Percentiles rank a stretch among this genome's conserved stretches.
Evolutionary conservation across 2,797 vertebrate genomes (phyloP).

Genomic region (Takifugu ocellatus): DNA sequence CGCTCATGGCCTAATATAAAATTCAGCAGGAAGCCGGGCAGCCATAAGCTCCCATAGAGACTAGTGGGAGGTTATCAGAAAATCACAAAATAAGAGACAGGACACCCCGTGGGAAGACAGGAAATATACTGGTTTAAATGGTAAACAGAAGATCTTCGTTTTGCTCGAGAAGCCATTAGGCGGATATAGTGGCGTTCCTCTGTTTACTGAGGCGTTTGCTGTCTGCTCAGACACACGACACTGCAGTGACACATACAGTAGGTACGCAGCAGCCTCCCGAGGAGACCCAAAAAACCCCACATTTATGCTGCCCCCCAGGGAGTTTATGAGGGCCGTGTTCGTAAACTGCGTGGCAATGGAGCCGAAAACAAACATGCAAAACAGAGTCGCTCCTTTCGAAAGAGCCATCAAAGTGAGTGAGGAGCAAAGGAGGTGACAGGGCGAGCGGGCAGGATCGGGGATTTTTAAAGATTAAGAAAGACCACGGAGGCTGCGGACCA

Average conservation of each 20-base stretch:
- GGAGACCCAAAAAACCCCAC: conserved; percentile 46
- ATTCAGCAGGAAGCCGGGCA: conserved; percentile 59
- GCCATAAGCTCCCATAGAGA: conserved; percentile 55
- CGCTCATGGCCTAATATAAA: conserved; percentile 63
- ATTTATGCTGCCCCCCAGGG: conserved; percentile 43
- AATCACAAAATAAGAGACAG: conserved; percentile 71
- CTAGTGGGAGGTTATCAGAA: conserved; percentile 71
- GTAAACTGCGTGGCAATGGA: conserved; percentile 31
- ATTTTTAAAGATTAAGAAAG: conserved; percentile 37
- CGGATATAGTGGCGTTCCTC: conserved; percentile 17
- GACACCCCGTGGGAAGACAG: conserved; percentile 55
- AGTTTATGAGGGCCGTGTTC: conserved; percentile 30
- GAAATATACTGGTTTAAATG: conserved; percentile 56
- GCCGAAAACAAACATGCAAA: conserved; percentile 43
- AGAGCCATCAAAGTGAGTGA: conserved; percentile 64
- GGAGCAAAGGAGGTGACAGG: conserved; percentile 40
- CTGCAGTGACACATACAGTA: conserved; percentile 24
- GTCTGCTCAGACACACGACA: conserved; percentile 4
- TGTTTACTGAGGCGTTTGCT: conserved; percentile 19
- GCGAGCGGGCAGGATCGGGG: conserved; percentile 22
- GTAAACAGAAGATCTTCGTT: conserved; percentile 56
- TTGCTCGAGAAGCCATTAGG: conserved; percentile 34
- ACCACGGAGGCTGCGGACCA: conserved; percentile 26
- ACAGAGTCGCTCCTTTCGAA: conserved; percentile 34
- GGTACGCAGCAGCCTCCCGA: conserved; percentile 21